Percentiles rank a stretch among this genome's conserved stretches.
These are phyloP conservation scores for Dendrocincla fuliginosa DNA, from an alignment of 2,797 vertebrate genomes.

Conservation along the genomic window DNA sequence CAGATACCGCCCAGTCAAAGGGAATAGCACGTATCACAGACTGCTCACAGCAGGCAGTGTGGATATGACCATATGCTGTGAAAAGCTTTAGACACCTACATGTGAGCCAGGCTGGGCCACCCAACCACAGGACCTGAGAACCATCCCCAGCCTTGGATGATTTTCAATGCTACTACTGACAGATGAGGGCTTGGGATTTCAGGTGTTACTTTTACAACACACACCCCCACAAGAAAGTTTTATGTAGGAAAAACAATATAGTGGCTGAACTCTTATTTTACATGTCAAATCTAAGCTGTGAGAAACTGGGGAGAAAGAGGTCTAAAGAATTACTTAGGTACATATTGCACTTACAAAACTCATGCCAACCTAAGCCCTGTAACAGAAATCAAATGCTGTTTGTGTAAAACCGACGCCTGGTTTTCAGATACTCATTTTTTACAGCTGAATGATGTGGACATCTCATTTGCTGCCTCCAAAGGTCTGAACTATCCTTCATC, in stretches of 20 bases:
- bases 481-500: not conserved
- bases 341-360: not conserved
- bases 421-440: not conserved
- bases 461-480: not conserved
- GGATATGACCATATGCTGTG: not conserved
- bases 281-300: not conserved
- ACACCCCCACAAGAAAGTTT: not conserved
- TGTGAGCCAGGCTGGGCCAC: not conserved
- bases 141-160: not conserved
- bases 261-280: not conserved
- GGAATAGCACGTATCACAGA: not conserved
- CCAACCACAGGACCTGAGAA: not conserved
- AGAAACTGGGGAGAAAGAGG: not conserved
- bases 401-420: not conserved
- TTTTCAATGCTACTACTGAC: accelerated
- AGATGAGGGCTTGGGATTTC: not conserved
- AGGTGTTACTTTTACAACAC: not conserved
- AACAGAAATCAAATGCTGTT: not conserved
- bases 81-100: not conserved
- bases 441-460: not conserved
- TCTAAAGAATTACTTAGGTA: not conserved
- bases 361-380: not conserved
- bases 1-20: not conserved
- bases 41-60: not conserved
- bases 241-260: not conserved